These are phyloP conservation scores for Palythoa heliodiscus DNA, from an alignment of 92 coral and sea anemone genomes.

Conservation along the genomic window DNA sequence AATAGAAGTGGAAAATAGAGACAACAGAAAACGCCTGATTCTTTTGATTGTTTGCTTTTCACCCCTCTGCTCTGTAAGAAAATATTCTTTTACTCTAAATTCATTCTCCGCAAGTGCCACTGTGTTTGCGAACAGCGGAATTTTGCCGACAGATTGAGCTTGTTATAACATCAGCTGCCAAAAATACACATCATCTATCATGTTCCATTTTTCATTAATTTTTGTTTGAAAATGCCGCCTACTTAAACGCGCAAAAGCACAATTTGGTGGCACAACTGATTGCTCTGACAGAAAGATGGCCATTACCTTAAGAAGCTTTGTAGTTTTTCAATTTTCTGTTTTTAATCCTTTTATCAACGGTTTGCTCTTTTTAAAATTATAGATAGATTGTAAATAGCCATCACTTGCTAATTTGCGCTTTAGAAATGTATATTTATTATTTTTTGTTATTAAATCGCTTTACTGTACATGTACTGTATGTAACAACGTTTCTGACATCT, in stretches of 20 bases:
- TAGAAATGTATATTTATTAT: too few relatives aligned
- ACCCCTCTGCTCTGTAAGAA: not conserved
- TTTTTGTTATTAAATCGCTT: too few relatives aligned
- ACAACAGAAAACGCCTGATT: not conserved
- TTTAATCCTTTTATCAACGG: too few relatives aligned
- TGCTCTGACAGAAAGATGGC: too few relatives aligned
- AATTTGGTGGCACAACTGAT: too few relatives aligned
- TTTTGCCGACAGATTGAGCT: not conserved
- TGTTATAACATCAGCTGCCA: constrained; percentile 8
- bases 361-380: too few relatives aligned
- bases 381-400: too few relatives aligned
- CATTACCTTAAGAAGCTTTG: too few relatives aligned
- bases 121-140: constrained; percentile 5
- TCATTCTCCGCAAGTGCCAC: not conserved
- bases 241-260: not conserved
- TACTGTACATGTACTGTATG: too few relatives aligned
- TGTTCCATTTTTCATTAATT: not conserved
- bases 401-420: too few relatives aligned
- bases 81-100: not conserved
- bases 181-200: not conserved
- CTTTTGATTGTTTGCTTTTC: not conserved
- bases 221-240: not conserved
- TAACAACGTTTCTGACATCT: too few relatives aligned
- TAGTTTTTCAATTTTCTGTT: too few relatives aligned
- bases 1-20: not conserved